phyloP scores from a whole-genome alignment of 2,113 vertebrate species.

The Bufo gargarizans region DNA sequence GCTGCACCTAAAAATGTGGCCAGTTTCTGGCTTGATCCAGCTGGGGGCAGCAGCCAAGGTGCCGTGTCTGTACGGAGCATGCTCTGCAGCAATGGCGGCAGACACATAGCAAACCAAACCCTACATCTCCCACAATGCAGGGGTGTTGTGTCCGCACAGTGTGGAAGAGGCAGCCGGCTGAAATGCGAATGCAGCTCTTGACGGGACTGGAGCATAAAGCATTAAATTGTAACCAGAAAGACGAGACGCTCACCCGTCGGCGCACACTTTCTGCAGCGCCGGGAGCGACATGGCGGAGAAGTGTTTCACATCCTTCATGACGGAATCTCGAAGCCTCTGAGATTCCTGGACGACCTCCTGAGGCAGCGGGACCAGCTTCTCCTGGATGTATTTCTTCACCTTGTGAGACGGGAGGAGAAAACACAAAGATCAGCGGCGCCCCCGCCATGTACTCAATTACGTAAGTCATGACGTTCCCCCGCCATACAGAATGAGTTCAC shows the following conservation, averaged over 20 bases:
- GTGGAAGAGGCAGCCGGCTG: background rate
- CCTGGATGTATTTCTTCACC: constrained; percentile 68
- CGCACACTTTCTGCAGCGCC: constrained; percentile 65
- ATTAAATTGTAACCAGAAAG: no score
- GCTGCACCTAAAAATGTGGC: background rate
- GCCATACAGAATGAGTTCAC: no score
- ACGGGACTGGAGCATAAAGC: background rate
- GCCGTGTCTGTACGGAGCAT: no score
- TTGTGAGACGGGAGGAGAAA: constrained; percentile 42
- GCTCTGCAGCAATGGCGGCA: no score
- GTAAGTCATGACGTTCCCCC: no score
- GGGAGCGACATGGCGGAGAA: constrained; percentile 69
- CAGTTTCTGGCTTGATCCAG: no score
- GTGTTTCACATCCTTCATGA: constrained; percentile 72
- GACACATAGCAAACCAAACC: no score
- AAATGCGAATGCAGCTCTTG: background rate
- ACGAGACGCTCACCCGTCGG: background rate
- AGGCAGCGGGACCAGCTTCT: constrained; percentile 66
- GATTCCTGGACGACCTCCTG: constrained; percentile 61
- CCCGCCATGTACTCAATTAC: no score
- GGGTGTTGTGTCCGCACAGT: no score
- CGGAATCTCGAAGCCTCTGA: constrained; percentile 64
- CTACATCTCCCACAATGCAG: no score
- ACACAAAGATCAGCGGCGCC: no score
- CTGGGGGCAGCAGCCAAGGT: background rate